A percentile compares a stretch with the other conserved stretches of the same genome.
Conservation (phyloP, 2,888 invertebrate genomes). For the Pardosa pseudoannulata region DNA sequence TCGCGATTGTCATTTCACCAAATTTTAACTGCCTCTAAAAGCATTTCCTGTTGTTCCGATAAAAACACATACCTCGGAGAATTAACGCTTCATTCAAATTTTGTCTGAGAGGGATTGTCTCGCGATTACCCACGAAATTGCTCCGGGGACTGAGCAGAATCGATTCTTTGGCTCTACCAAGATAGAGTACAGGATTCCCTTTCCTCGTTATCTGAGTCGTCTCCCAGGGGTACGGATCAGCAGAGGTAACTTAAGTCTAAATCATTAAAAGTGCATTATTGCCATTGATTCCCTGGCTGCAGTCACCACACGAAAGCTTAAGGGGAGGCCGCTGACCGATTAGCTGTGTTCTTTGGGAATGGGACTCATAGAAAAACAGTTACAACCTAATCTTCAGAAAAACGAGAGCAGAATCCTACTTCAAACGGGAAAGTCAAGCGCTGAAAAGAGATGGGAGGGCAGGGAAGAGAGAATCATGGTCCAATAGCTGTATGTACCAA, state of each 20-base stretch:
- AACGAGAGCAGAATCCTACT: too few relatives aligned
- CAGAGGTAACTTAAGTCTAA: constrained; percentile 68
- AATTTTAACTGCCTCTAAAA: too few relatives aligned
- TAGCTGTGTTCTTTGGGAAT: constrained; percentile 34
- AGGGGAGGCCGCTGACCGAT: constrained; percentile 56
- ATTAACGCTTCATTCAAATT: constrained; percentile 69
- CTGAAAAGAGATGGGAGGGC: too few relatives aligned
- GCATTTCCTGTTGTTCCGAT: constrained; percentile 49
- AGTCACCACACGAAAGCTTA: constrained; percentile 61
- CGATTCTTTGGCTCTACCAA: constrained; percentile 55
- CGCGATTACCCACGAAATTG: constrained; percentile 69
- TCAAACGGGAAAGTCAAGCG: too few relatives aligned
- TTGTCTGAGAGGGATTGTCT: constrained; percentile 46
- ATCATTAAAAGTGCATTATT: constrained; percentile 72
- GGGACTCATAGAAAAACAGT: background rate
- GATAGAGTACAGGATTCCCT: constrained; percentile 58
- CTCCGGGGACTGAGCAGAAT: constrained; percentile 41
- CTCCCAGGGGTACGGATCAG: constrained; percentile 52
- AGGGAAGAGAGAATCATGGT: too few relatives aligned
- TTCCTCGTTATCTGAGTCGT: constrained; percentile 63
- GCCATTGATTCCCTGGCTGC: constrained; percentile 58
- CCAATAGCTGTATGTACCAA: too few relatives aligned
- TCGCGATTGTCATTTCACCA: too few relatives aligned
- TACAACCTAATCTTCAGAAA: too few relatives aligned
- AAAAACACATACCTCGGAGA: constrained; percentile 59